These are phyloP conservation scores for Periophthalmus magnuspinnatus DNA, from an alignment of 2,797 vertebrate species.

Conservation along the genomic window DNA sequence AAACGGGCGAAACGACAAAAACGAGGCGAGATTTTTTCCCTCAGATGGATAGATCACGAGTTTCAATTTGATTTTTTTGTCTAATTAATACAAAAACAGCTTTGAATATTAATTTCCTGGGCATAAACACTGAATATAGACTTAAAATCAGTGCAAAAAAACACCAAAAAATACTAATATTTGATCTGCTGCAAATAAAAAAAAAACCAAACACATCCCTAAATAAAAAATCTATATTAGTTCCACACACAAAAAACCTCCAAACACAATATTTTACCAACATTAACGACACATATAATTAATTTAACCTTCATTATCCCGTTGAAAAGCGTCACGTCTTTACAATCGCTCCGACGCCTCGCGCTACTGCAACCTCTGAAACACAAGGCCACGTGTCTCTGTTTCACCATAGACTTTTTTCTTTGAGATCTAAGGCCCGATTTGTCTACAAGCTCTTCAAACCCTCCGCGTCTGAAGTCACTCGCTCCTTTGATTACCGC, in stretches of 20 bases:
- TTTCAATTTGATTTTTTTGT: no score
- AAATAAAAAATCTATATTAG: no score
- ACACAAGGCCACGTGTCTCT: conserved; percentile 37
- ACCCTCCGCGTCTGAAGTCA: conserved; percentile 44
- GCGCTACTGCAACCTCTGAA: conserved; percentile 24
- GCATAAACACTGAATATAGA: no score
- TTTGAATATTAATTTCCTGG: no score
- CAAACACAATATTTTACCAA: no score
- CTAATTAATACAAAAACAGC: no score
- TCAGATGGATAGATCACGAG: not conserved
- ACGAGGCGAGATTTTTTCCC: not conserved
- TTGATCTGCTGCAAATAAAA: no score
- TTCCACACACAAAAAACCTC: no score
- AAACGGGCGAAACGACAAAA: not conserved
- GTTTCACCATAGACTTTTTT: conserved; percentile 45
- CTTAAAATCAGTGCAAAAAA: no score
- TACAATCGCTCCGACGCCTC: conserved; percentile 25
- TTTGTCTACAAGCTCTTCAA: conserved; percentile 41
- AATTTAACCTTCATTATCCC: not conserved
- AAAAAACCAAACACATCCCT: no score
- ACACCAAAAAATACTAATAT: no score
- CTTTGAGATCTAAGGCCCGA: conserved; percentile 47
- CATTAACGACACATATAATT: not conserved
- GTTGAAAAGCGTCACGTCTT: not conserved
- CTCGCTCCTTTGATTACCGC: conserved; percentile 44